Evolutionary conservation across 2,888 invertebrate species (phyloP).

Genomic region (Nephrocerus scutellatus): DNA sequence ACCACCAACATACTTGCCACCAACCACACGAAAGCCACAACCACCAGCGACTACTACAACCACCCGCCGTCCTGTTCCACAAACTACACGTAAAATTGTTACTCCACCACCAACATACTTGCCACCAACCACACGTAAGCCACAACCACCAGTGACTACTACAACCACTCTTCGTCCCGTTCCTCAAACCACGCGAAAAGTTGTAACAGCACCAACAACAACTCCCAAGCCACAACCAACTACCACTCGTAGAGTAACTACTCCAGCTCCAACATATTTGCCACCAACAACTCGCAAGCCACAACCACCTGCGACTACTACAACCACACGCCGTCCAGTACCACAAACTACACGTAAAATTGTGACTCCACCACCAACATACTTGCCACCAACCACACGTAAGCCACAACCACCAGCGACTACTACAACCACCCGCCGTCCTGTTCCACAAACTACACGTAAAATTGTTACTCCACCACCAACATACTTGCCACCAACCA

Average conservation of each 20-base stretch:
- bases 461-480: constrained; percentile 1
- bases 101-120: constrained; percentile 23
- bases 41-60: constrained; percentile 24
- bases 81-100: too few relatives aligned
- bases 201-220: constrained; percentile 8
- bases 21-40: constrained; percentile 19
- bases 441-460: constrained; percentile 4
- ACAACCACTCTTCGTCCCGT: too few relatives aligned
- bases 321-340: too few relatives aligned
- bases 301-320: constrained; percentile 8
- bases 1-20: constrained; percentile 10
- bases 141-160: constrained; percentile 8
- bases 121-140: constrained; percentile 15
- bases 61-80: too few relatives aligned
- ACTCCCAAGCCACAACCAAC: constrained; percentile 23
- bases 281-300: constrained; percentile 9
- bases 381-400: constrained; percentile 7
- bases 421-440: constrained; percentile 1
- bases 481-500: constrained; percentile 8
- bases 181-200: constrained; percentile 1
- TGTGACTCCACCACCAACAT: background rate
- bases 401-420: constrained; percentile 1
- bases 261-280: constrained; percentile 6
- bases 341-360: too few relatives aligned
- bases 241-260: constrained; percentile 18